Base-by-base conservation (phyloP, 2,888 invertebrate species). In the Drosophila paracracens region DNA sequence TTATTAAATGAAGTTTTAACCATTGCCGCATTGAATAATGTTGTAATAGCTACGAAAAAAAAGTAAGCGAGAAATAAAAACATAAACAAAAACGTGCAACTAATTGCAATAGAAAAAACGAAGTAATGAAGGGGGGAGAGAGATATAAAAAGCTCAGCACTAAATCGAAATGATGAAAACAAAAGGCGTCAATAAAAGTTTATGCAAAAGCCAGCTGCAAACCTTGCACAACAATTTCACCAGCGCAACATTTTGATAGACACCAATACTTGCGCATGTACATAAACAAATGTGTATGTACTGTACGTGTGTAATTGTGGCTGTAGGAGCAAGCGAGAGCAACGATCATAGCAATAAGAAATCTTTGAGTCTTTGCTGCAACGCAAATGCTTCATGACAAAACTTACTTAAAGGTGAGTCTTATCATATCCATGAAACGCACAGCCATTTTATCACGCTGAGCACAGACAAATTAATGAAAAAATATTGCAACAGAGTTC, bases 371-470 rank as follows among this genome's bases (percentile, higher is more conserved):
- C 51, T 61, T 46, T 67, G 63, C 71, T 36, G 72, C 79, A 74
- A 69, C 57, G 54, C 40, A 52, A 74, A 67, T 74, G 59, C 56
- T 36, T 29, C 58, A 25, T 33, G 48, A 35, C 36, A 57, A 65
- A 78, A 92, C 92, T 91, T 75, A 91, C 91, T 86, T 92, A 80
- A 90, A 89, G 83, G 90, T 91, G 81, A 91, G 79, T 65, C 90
- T 92, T 5, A 91, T 18, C 75, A 92, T 81, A 82, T 92, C 92
- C 81, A 91, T 75, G 35, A 89, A 81, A 21, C 91, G 79, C 51
- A 86, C 69, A 16, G 90, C 73, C 91, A 91, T 91, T 62, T 18
- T 29, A 38, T 38, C 43, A 40, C 36, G 35, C 35, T 4, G 38
- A 43, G 46, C 65, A 60, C n/a, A 31, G 33, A 53, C 56, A 38